Base-by-base conservation (phyloP, 2,888 invertebrate genomes). In the Panopea generosa region DNA sequence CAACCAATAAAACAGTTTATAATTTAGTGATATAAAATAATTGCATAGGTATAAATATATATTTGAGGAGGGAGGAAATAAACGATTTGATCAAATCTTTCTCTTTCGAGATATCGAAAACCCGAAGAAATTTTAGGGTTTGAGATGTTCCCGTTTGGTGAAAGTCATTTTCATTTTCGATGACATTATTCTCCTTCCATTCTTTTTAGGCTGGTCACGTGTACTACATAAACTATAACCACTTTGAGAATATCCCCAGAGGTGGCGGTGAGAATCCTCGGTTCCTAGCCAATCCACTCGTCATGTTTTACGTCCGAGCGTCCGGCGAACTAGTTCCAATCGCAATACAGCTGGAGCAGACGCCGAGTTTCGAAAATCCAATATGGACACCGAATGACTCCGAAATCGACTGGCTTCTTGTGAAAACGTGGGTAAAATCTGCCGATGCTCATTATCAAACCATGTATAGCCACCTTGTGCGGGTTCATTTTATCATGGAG, bases 381-480 rank as follows among this genome's bases (percentile, higher is more conserved):
- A 77, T 81, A 22, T 81, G 77, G 77, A 81, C 81, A 16, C 72
- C 81, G 20, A 59, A 60, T 38, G 81, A 81, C 29, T 52, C 50
- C 7, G 57, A 74, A 60, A 29, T 69, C 24, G 81, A 77, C 11
- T 81, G 81, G 81, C 40, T 81, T 14, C 59, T 81, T 0, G 81
- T 68, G 2, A 81, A 81, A 59, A 68, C 29, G n/a, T 77, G 52
- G 22, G 63, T 81, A 9, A 81, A 81, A 53, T 63, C 77, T 9
- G 63, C 81, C 1, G 81, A 81, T 40, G 26, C 77, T 1, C 81
- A 81, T 59, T 49, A 55, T 9, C 81, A 81, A 26, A 67, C 69
- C 9, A 68, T 81, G 24, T 74, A 71, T 40, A 52, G 68, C 2
- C 81, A 81, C 63, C 53, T 81, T 11, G 59, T 61, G 7, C 67